phyloP scores from a whole-genome alignment of 2,888 invertebrate genomes.

The Ommatoiulus sabulosus region DNA sequence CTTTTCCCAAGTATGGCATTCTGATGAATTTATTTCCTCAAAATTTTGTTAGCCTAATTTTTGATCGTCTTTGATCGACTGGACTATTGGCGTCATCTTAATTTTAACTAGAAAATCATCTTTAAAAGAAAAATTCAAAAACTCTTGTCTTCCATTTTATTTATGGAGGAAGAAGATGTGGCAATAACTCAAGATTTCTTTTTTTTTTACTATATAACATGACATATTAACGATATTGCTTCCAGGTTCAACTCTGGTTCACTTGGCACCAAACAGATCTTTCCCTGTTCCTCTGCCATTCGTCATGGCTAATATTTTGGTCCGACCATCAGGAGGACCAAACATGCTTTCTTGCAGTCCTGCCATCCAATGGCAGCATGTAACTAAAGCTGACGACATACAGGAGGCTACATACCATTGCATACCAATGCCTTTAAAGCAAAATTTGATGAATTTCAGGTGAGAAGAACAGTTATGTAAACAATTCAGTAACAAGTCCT shows the following conservation, averaged over 20 bases:
- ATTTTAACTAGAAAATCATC: too few species aligned
- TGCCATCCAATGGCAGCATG: slow-evolving; percentile 75
- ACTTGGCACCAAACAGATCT: slow-evolving; percentile 60
- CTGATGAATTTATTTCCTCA: slow-evolving; percentile 11
- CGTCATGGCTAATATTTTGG: slow-evolving; percentile 79
- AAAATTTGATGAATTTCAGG: slow-evolving; percentile 11
- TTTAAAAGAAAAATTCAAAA: too few species aligned
- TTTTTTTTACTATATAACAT: not conserved
- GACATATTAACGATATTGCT: not conserved
- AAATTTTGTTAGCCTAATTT: too few species aligned
- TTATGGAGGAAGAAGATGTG: too few species aligned
- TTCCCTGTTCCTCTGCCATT: slow-evolving; percentile 83
- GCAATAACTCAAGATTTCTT: slow-evolving; percentile 60
- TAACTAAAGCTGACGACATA: slow-evolving; percentile 70
- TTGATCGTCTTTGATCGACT: too few species aligned
- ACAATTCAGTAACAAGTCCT: not conserved
- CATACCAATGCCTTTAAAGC: slow-evolving; percentile 60
- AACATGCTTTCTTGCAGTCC: slow-evolving; percentile 70
- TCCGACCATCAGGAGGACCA: slow-evolving; percentile 74
- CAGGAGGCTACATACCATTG: slow-evolving; percentile 69
- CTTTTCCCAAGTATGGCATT: slow-evolving; percentile 49
- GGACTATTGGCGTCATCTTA: too few species aligned
- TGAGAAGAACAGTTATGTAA: not conserved
- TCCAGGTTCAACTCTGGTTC: not conserved
- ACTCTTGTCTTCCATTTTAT: too few species aligned